phyloP scores from a whole-genome alignment of 2,797 vertebrate species.

The Peromyscus aztecus region DNA sequence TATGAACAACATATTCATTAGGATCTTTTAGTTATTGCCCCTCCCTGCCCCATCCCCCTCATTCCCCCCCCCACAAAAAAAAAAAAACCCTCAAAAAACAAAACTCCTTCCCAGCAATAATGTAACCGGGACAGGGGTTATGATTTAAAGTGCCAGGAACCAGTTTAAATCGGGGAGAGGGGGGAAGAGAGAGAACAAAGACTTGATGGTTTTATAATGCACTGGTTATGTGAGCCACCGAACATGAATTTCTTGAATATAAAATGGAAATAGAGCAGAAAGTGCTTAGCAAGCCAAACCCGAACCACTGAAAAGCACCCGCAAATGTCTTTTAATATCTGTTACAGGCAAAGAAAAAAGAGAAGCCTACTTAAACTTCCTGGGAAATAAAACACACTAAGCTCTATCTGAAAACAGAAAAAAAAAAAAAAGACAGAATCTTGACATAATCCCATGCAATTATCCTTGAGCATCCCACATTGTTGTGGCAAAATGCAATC shows the following conservation, averaged over 20 bases:
- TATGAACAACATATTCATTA: background rate
- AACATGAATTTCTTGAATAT: slow-evolving; percentile 60
- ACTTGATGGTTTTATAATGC: slow-evolving; percentile 49
- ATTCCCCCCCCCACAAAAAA: too few relatives aligned
- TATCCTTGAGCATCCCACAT: background rate
- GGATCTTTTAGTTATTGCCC: background rate
- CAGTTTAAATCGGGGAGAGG: background rate
- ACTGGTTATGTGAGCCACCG: slow-evolving; percentile 55
- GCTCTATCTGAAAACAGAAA: background rate
- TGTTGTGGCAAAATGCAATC: slow-evolving; percentile 12
- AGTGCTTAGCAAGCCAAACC: slow-evolving; percentile 45
- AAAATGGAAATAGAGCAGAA: slow-evolving; percentile 74
- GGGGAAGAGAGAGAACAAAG: background rate
- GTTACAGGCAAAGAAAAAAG: slow-evolving; percentile 53
- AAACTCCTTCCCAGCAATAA: background rate
- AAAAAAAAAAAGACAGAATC: background rate
- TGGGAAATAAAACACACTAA: slow-evolving; percentile 65
- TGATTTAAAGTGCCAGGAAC: slow-evolving; percentile 41
- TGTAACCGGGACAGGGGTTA: background rate
- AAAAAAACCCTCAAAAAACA: background rate
- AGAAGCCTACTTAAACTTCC: slow-evolving; percentile 9
- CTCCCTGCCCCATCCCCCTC: rapidly evolving
- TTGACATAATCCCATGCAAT: slow-evolving; percentile 39
- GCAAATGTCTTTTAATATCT: slow-evolving; percentile 56
- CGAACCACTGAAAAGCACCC: slow-evolving; percentile 67